Conservation (phyloP, 2,797 vertebrate genomes). For the Botia almorhae region DNA sequence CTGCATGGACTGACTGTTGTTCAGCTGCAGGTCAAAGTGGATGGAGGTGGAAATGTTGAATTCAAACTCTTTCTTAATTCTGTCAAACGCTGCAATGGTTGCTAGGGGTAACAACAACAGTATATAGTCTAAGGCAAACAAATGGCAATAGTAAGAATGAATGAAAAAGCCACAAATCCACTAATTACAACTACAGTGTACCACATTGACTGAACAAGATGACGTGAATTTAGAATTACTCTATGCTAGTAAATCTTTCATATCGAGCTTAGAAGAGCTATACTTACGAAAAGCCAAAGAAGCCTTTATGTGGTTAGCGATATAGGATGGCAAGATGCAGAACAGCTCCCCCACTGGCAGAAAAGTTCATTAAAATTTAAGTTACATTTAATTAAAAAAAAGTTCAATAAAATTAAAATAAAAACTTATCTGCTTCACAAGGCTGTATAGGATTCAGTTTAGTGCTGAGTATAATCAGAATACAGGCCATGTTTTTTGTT, state of each 20-base stretch:
- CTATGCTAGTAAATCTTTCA: not conserved
- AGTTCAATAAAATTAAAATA: no score
- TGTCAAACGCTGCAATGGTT: conserved; percentile 66
- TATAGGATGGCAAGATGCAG: conserved; percentile 76
- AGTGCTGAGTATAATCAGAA: conserved; percentile 1
- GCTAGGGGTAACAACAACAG: conserved; percentile 69
- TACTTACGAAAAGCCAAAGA: conserved; percentile 65
- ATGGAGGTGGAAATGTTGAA: conserved; percentile 82
- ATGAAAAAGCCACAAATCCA: not conserved
- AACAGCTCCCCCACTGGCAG: conserved; percentile 72
- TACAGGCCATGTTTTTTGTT: conserved; percentile 57
- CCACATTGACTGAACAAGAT: not conserved
- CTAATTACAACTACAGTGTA: not conserved
- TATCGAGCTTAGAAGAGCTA: not conserved
- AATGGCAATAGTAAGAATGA: not conserved
- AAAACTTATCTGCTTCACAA: not conserved
- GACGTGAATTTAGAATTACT: conserved; percentile 3
- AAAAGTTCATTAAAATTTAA: conserved; percentile 24
- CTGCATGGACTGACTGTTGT: conserved; percentile 78
- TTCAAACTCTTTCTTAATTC: conserved; percentile 83
- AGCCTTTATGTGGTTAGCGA: conserved; percentile 66
- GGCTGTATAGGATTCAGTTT: conserved; percentile 1
- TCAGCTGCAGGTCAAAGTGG: conserved; percentile 73
- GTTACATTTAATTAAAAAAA: no score
- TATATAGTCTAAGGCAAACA: not conserved